Evolutionary conservation across 2,113 vertebrate species (phyloP), one percentile per base, ranked within the genome.

Genomic region (Indri indri): DNA sequence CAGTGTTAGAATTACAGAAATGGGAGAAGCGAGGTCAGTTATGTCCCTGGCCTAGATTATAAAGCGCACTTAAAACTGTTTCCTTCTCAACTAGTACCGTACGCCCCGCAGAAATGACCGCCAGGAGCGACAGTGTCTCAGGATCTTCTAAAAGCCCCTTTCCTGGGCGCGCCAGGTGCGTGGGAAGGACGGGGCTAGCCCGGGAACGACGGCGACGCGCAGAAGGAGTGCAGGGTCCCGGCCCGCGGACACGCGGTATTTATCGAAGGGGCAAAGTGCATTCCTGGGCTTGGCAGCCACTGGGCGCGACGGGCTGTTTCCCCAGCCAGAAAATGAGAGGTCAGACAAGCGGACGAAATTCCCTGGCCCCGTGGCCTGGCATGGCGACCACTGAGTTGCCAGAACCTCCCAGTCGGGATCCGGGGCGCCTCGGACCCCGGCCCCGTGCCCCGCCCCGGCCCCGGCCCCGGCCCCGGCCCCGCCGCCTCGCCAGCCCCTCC

Each of bases 391-490:
- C 59, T 3, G 17, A 22, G 1, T 25, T 42, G 85, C 42, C 79
- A 30, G 45, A 68, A 34, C 25, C 32, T 7, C 20, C 70, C 0
- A 27, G 30, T 13, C 37, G 17, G 23, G 52, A 54, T 8, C 20
- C 32, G 2, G 57, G 45, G 40, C 17, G 2, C 37, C 57, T n/a
- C 16, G 0, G 40, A 59, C 27, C 27, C 8, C 82, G 74, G 59
- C 59, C 71, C 47, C 22, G 47, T 11, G 40, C 81, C 59, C 92
- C 97, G 93, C 94, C 83, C 88, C 91, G 66, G 16, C 84, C 32
- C 30, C 2, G 3, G 22, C 88, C 79, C 40, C 3, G 25, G 70
- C 63, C 22, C 40, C 79, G 11, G 40, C 71, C 71, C 40, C 1
- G 14, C 27, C 11, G n/a, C 92, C 98, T 88, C 5, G 4, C 20